phyloP scores from a whole-genome alignment of 92 coral and sea anemone species.

The Porites divaricata region DNA sequence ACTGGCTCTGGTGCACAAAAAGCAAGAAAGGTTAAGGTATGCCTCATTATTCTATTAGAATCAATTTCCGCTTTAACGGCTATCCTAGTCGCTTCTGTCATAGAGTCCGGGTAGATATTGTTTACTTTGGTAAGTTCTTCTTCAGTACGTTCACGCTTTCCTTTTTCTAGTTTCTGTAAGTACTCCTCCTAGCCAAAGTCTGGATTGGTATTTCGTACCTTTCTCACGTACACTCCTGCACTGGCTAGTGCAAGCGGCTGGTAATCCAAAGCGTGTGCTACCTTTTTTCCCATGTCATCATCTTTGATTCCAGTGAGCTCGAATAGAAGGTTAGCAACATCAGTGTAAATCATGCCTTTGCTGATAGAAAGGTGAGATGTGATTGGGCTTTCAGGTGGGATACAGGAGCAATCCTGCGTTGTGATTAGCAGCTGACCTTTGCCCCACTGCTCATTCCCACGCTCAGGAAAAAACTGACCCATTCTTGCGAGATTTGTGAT shows the following conservation, averaged over 20 bases:
- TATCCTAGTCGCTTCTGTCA: conserved; percentile 52
- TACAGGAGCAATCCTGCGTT: no score
- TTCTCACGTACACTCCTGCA: no score
- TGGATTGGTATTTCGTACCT: no score
- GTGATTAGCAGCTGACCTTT: no score
- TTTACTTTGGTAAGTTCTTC: conserved; percentile 12
- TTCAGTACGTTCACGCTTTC: conserved; percentile 46
- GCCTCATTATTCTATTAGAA: conserved; percentile 23
- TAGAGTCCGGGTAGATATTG: conserved; percentile 10
- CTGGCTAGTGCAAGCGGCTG: no score
- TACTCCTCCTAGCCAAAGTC: no score
- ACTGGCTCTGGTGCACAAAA: conserved; percentile 25
- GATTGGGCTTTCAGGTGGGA: no score
- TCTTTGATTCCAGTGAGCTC: neutral
- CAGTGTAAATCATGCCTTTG: conserved; percentile 14
- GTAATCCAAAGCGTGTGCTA: no score
- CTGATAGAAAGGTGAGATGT: neutral
- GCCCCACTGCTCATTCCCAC: no score
- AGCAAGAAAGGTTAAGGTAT: conserved; percentile 45
- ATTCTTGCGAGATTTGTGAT: no score
- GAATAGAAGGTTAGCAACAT: neutral
- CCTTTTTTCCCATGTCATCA: no score
- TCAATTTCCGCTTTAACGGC: conserved; percentile 41
- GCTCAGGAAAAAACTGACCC: no score
- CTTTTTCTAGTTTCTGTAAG: conserved; percentile 22